phyloP scores from a whole-genome alignment of 2,113 vertebrate species.

The Phylloscopus trochilus region DNA sequence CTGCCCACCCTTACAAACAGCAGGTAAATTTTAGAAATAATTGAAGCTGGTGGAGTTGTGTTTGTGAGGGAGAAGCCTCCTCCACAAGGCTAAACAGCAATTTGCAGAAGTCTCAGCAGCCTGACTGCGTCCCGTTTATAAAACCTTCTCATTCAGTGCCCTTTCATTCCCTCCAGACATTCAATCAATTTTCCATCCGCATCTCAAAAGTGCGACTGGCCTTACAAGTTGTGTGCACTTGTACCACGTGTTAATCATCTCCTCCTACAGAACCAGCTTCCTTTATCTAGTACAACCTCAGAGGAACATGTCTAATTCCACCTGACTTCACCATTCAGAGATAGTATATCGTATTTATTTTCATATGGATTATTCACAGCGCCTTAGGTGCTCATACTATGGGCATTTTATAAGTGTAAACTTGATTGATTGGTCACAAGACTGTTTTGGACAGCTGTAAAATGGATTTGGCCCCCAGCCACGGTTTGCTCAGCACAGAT shows the following conservation, averaged over 20 bases:
- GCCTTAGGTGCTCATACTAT: conserved; percentile 18
- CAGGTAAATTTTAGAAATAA: background rate
- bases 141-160: background rate
- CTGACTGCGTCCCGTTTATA: background rate
- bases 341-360: conserved; percentile 18
- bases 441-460: conserved; percentile 56
- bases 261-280: background rate
- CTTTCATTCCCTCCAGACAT: background rate
- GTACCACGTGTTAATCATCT: background rate
- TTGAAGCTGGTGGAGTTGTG: background rate
- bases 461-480: conserved; percentile 66
- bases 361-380: conserved; percentile 12
- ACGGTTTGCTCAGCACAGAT: conserved; percentile 17
- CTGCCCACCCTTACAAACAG: background rate
- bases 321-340: conserved; percentile 18
- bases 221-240: background rate
- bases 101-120: background rate
- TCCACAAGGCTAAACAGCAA: background rate
- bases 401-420: conserved; percentile 40
- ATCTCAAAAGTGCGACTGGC: background rate
- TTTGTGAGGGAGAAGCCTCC: background rate
- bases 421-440: conserved; percentile 65
- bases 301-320: conserved; percentile 42
- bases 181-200: conserved; percentile 22
- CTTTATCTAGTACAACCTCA: conserved; percentile 26